A percentile compares a stretch with the other conserved stretches of the same genome.
These are phyloP conservation scores for Austrolebias charrua DNA, from an alignment of 2,797 vertebrate species.

Conservation along the genomic window DNA sequence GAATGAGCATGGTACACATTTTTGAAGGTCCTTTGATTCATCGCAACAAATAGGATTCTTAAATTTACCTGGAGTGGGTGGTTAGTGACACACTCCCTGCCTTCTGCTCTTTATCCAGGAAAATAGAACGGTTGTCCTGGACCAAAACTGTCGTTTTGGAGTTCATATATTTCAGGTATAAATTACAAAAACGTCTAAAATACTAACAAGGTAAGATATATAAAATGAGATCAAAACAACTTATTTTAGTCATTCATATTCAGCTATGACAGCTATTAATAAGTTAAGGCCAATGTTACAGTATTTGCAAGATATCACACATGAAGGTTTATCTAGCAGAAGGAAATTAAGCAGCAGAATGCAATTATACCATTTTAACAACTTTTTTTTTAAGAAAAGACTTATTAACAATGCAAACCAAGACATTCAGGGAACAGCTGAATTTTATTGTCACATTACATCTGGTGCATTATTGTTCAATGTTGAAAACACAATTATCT, in stretches of 20 bases:
- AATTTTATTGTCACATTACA: constrained; percentile 33
- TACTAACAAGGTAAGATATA: too few relatives aligned
- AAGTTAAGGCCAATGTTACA: neutral
- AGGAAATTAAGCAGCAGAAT: neutral
- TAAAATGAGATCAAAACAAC: neutral
- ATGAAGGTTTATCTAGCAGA: neutral
- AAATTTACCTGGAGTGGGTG: too few relatives aligned
- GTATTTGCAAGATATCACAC: neutral
- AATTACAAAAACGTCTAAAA: too few relatives aligned
- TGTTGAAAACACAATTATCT: constrained; percentile 17
- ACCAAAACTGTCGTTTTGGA: too few relatives aligned
- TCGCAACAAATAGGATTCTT: too few relatives aligned
- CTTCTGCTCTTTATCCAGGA: too few relatives aligned
- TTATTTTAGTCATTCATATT: neutral
- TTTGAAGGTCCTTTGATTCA: too few relatives aligned
- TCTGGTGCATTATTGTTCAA: constrained; percentile 29
- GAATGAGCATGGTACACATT: too few relatives aligned
- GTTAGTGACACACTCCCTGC: too few relatives aligned
- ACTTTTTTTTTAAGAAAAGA: constrained; percentile 12
- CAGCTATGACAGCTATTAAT: too few relatives aligned
- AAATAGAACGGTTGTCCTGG: too few relatives aligned
- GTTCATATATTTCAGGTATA: too few relatives aligned
- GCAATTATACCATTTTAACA: constrained; percentile 8
- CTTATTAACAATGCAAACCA: constrained; percentile 29
- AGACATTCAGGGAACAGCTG: constrained; percentile 25